Base-by-base conservation (phyloP, 2,888 invertebrate species). In the Hirtodrosophila histrioides region DNA sequence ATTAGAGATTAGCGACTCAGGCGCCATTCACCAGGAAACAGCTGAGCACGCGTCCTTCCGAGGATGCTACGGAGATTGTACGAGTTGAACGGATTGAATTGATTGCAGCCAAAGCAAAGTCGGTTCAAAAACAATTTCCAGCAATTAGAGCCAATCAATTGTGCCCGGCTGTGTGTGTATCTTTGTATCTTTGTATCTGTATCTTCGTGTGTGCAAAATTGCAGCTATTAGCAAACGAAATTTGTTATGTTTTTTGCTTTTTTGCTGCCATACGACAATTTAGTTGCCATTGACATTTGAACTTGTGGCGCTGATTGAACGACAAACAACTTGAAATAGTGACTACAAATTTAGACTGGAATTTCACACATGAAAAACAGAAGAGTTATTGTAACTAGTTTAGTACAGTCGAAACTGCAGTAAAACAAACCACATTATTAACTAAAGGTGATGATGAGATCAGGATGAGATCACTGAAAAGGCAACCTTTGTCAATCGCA, bases 241-340 rank as follows among this genome's bases (percentile, higher is more conserved):
- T 17, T 17, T 1, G 17, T 17, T 69, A 57, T 46, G 56, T 63
- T 65, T 60, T 45, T 8, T 64, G 27, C 17, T 37, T 43, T 46
- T 35, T 23, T 60, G 35, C 12, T 58, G 7, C 9, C 9, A 31
- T 51, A 36, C 37, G 57, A 45, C 82, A 72, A 86, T 78, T 86
- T 67, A 81, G 55, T 78, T 86, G 80, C 76, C 83, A 84, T 87
- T 87, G 84, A 87, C 84, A 83, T 87, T 87, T 84, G 87, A 84
- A 87, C 84, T 78, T 83, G 80, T 43, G 44, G 37, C 57, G 57
- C 54, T 65, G 69, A 61, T 78, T 71, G 63, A 51, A 31, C 29
- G 11, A n/a, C 10, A 8, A 4, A 1, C n/a, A 64, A 54, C 12
- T 36, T 10, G 35, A 8, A 36, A 27, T 17, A 35, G 23, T 44